Evolutionary conservation across 1,140 invertebrate genomes (phyloP).

Genomic region (Apocrypta bakeri): DNA sequence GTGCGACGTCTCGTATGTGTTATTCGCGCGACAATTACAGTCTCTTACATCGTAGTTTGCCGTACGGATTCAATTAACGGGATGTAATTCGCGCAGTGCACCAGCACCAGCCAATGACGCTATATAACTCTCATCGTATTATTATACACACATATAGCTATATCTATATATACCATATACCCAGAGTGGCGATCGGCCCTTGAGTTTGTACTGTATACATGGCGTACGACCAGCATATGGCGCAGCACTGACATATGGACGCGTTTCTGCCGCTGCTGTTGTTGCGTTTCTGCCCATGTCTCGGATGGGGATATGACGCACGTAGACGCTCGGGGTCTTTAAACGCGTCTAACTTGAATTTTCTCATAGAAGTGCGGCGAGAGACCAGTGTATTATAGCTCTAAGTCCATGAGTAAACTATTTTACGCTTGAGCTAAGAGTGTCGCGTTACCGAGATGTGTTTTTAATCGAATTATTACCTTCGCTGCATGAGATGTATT

Average conservation of each 20-base stretch:
- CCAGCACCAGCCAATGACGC: conserved; percentile 5
- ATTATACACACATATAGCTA: background rate
- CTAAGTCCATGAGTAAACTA: conserved; percentile 6
- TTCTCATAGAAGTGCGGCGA: background rate
- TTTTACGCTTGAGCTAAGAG: background rate
- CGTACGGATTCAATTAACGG: conserved; percentile 64
- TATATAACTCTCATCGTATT: conserved; percentile 2
- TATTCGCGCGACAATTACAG: conserved; percentile 8
- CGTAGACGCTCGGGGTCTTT: background rate
- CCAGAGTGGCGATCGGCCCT: background rate
- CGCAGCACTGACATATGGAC: conserved; percentile 33
- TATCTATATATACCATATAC: no score
- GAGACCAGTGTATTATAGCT: background rate
- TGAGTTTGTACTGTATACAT: background rate
- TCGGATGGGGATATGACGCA: conserved; percentile 10
- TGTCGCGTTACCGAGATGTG: background rate
- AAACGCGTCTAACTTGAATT: background rate
- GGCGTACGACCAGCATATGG: conserved; percentile 24
- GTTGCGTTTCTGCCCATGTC: background rate
- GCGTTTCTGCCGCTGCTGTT: no score
- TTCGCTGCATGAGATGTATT: background rate
- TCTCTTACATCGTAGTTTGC: conserved; percentile 22
- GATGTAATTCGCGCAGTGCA: conserved; percentile 60
- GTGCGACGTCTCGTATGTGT: background rate
- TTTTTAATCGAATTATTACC: background rate